Conservation (phyloP, 2,797 vertebrate genomes). For the Garrulus glandarius region DNA sequence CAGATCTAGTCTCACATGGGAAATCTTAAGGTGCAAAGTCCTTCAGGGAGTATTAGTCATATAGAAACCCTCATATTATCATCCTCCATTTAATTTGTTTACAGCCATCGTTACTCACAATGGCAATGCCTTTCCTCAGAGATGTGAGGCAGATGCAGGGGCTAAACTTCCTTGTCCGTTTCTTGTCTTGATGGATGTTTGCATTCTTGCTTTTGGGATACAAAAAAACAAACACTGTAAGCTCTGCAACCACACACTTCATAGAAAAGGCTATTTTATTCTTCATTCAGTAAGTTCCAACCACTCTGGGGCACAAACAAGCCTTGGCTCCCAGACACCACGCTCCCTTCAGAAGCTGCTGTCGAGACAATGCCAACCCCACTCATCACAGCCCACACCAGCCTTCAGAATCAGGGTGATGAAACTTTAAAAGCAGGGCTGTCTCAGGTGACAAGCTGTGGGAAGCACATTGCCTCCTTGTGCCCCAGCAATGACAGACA, state of each 20-base stretch:
- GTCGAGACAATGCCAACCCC: neutral
- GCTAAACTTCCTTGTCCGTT: neutral
- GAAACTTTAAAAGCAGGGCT: neutral
- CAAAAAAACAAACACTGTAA: neutral
- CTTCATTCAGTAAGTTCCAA: neutral
- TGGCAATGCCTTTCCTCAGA: neutral
- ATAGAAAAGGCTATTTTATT: neutral
- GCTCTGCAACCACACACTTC: neutral
- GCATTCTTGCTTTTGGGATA: neutral
- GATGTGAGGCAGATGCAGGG: neutral
- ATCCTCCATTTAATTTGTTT: neutral
- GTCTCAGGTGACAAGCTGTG: neutral
- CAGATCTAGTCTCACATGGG: neutral
- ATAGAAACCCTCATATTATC: neutral
- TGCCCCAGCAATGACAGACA: neutral
- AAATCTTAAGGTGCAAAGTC: neutral
- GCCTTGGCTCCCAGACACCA: neutral
- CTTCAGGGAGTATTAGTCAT: neutral
- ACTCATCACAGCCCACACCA: neutral
- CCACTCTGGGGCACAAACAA: neutral
- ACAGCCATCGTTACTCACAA: neutral
- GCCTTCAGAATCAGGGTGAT: neutral
- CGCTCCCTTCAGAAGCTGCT: rapidly evolving
- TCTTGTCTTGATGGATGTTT: neutral
- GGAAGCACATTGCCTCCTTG: neutral